Evolutionary conservation across 2,797 vertebrate species (phyloP), one percentile per base, ranked within the genome.

Genomic region (Anas bernieri): DNA sequence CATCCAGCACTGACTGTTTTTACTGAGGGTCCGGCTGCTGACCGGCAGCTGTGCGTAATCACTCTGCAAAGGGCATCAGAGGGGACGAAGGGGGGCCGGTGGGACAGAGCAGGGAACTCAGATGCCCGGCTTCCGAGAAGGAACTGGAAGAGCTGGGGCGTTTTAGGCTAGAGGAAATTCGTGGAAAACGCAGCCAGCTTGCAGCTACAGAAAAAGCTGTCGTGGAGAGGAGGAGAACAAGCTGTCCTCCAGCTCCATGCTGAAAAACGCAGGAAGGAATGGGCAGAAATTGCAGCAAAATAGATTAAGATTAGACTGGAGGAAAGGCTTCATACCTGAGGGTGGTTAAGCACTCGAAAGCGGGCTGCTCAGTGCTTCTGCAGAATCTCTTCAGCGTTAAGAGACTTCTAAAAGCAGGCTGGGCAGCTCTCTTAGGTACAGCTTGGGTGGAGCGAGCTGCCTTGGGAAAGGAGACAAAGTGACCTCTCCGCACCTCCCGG

Each of bases 261-360:
- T 83, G 70, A 82, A 81, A 66, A 88, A 70, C 64, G 37, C 48
- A 41, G 86, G 59, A 63, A 87, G 68, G 72, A 96, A 83, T 16
- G 4, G 72, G 61, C 64, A 88, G 61, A 86, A 90, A 92, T 61
- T 79, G 86, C 46, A 82, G 33, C 46, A 69, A 58, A 91, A 78
- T 15, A 90, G 67, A 22, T 84, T 9, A 68, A 88, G 62, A 11
- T 6, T 11, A 41, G 67, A n/a, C 33, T 92, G 86, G 3, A 77
- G 86, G 81, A 67, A 80, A 70, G 41, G 63, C 46, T 96, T 94
- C 74, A 28, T 87, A 12, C 63, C 82, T 85, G 45, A 79, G 81
- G 35, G 70, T 86, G 56, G 63, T 88, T 88, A 87, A 90, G 68
- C 68, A 67, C 78, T 94, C 77, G 67, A 88, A 69, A 95, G 76